Base-by-base conservation (phyloP, 2,113 vertebrate species). In the Peromyscus californicus region DNA sequence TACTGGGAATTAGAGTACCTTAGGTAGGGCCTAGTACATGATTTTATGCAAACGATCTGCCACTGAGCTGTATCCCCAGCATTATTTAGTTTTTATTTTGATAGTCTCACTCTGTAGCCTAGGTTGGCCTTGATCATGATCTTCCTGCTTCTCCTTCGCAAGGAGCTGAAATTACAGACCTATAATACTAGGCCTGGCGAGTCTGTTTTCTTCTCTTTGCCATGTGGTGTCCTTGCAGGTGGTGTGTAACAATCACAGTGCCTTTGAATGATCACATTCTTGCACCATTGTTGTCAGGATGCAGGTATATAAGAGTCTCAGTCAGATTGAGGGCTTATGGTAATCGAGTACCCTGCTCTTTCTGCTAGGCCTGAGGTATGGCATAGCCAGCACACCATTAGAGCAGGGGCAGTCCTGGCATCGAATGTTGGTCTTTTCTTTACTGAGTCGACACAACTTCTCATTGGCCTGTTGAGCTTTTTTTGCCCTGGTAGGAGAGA, bases 301-400 rank as follows among this genome's bases (percentile, higher is more conserved):
- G 5, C 74, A 48, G 89, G 82, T 16, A 16, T 45, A 4, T 57
- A 10, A 24, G 24, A 10, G 26, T 29, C 93, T 89, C 33, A 22
- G 29, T 45, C 9, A 31, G 31, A n/a, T 21, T n/a, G 7, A 24
- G 13, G 31, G 19, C n/a, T 39, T 8, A 0, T 6, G 3, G 39
- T 13, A 5, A 83, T 0, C 0, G 0, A 11, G 65, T 26, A 12
- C 5, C 5, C 45, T 3, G 31, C 13, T 45, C 5, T 8, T 1
- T 31, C 59, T 5, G 39, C 31, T 74, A 82, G 54, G 45, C n/a
- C 57, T 22, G 11, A 19, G 5, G 22, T 33, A 10, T 51, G 79
- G 11, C 3, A 0, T 13, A 6, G 24, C 31, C 6, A 19, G 59
- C 5, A n/a, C 11, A 16, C 11, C 29, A n/a, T 24, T 19, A 16